Evolutionary conservation across 92 coral and sea anemone species (phyloP).

Genomic region (Zoanthus gigantus): DNA sequence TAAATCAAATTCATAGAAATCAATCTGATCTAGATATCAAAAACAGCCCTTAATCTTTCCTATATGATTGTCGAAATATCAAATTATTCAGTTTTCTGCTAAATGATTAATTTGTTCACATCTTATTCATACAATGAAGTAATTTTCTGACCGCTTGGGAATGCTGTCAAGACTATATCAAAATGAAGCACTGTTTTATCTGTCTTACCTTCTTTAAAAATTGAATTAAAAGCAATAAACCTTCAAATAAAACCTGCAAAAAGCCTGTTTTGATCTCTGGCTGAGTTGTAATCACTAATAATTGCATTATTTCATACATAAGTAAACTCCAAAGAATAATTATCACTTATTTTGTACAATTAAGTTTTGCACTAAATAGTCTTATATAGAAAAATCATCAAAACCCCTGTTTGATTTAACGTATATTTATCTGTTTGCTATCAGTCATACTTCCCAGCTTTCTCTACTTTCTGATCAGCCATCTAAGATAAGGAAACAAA

Average conservation of each 20-base stretch:
- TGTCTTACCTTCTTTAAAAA: neutral
- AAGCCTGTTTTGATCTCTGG: neutral
- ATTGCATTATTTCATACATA: neutral
- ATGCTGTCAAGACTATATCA: too few species aligned
- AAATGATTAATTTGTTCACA: too few species aligned
- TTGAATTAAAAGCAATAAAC: neutral
- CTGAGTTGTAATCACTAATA: too few species aligned
- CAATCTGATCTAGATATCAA: too few species aligned
- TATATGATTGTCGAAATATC: too few species aligned
- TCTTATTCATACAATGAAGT: too few species aligned
- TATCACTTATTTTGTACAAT: neutral
- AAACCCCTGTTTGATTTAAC: neutral
- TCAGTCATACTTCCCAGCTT: neutral
- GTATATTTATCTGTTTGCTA: neutral
- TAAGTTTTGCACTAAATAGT: neutral
- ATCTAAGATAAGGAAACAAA: conserved; percentile 81
- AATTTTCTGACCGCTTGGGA: too few species aligned
- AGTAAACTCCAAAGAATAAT: neutral
- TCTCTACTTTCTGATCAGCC: conserved; percentile 70
- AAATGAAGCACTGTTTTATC: neutral
- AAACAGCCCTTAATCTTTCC: too few species aligned
- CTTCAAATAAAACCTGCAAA: neutral
- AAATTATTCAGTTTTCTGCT: too few species aligned
- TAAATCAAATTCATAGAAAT: too few species aligned
- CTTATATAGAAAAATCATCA: neutral